Percentiles rank a stretch among this genome's conserved stretches.
Conservation (phyloP, 2,797 vertebrate species). For the Acanthis flammea region DNA sequence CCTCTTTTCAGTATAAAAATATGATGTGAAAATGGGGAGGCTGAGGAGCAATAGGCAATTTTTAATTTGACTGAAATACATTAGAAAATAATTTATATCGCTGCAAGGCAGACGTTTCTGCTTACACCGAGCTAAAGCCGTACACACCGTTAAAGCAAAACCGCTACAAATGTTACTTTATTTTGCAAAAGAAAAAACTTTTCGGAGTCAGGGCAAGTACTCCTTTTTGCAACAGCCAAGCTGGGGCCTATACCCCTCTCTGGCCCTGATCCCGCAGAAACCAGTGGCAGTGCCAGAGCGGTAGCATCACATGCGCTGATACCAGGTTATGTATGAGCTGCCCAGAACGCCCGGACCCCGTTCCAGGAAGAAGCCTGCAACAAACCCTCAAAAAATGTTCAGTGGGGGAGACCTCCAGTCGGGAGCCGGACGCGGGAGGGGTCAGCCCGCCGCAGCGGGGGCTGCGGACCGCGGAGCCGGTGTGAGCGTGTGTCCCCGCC, state of each 20-base stretch:
- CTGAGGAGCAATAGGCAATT: background rate
- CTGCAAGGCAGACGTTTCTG: background rate
- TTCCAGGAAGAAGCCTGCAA: background rate
- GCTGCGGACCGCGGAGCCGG: accelerated
- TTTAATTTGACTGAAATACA: background rate
- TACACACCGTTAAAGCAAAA: background rate
- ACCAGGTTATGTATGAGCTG: background rate
- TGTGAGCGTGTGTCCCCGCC: accelerated
- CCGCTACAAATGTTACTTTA: background rate
- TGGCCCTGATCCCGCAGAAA: background rate
- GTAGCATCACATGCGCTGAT: background rate
- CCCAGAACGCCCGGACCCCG: background rate
- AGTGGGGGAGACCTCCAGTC: accelerated
- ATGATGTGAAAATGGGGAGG: background rate
- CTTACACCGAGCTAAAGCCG: background rate
- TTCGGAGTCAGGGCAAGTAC: background rate
- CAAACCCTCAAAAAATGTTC: accelerated
- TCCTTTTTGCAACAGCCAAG: background rate
- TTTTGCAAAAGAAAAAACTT: background rate
- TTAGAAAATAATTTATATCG: background rate
- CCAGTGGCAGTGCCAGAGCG: accelerated
- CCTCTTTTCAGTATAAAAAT: background rate
- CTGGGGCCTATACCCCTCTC: background rate
- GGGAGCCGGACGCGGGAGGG: accelerated
- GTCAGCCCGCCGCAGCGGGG: accelerated